Base-by-base conservation (phyloP, 2,113 vertebrate genomes). In the Centrocercus urophasianus region DNA sequence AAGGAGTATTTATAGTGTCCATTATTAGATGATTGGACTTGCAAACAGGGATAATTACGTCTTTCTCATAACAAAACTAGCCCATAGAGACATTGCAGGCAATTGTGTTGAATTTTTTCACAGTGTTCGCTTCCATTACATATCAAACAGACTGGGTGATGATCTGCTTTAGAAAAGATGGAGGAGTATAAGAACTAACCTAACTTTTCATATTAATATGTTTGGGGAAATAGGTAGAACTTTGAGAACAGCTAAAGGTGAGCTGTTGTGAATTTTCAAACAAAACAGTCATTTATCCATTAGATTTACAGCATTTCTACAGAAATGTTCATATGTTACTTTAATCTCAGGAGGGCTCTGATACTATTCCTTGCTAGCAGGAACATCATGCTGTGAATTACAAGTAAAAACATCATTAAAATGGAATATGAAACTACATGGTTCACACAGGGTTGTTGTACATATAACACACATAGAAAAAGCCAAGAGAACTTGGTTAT, bases 381-480 rank as follows among this genome's bases (percentile, higher is more conserved):
- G 48, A 83, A 45, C 61, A 88, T 47, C 72, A 52, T 60, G 65
- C 47, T 91, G 61, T 81, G 85, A 96, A 90, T 88, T 88, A 78
- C 76, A 94, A 91, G 84, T 83, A 28, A 95, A 95, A 95, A 71
- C 34, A 60, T 94, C 92, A 93, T 94, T 90, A 93, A 94, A 93
- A 57, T 57, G 40, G 75, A 67, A 86, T 66, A 57, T 67, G 87
- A 94, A 88, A 47, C 67, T 43, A 19, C 5, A 0, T 13, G 27
- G 34, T 57, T 94, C 64, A n/a, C n/a, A 59, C 0, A 54, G 40
- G 13, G 38, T 21, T 72, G n/a, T 54, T 76, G 13, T 60, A 54
- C n/a, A 11, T 24, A 54, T 15, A 80, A n/a, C 40, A 57, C 40
- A 70, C 3, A 11, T 74, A 63, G 42, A 74, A 83, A 91, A 74